A percentile compares a stretch with the other conserved stretches of the same genome.
phyloP scores from a whole-genome alignment of 2,888 invertebrate species.

The Agrochola macilenta region DNA sequence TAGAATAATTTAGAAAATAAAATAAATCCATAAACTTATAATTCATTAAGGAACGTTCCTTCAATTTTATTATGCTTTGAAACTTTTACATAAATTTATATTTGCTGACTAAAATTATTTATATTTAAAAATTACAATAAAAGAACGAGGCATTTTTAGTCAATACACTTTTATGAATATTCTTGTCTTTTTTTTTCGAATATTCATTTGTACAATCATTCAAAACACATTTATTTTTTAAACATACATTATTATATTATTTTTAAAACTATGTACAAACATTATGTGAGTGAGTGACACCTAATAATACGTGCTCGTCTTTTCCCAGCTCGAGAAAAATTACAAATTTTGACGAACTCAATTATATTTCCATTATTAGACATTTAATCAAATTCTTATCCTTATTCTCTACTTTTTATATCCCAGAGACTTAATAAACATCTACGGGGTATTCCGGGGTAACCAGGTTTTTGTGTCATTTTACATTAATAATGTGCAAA shows the following conservation, averaged over 20 bases:
- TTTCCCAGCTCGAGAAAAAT: slow-evolving; percentile 11
- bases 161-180: slow-evolving; percentile 47
- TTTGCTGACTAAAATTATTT: slow-evolving; percentile 31
- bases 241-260: slow-evolving; percentile 30
- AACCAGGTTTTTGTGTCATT: slow-evolving; percentile 19
- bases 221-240: slow-evolving; percentile 43
- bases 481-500: slow-evolving; percentile 16
- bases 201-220: slow-evolving; percentile 39
- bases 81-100: slow-evolving; percentile 42
- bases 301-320: slow-evolving; percentile 29
- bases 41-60: slow-evolving; percentile 51
- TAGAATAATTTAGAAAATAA: slow-evolving; percentile 53
- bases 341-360: slow-evolving; percentile 24
- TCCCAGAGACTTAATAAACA: slow-evolving; percentile 34
- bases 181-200: slow-evolving; percentile 3
- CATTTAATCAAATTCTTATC: slow-evolving; percentile 44
- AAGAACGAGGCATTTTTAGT: slow-evolving; percentile 64
- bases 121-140: slow-evolving; percentile 39
- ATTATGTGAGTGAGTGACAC: slow-evolving; percentile 3
- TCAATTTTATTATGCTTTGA: slow-evolving; percentile 60
- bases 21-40: slow-evolving; percentile 54
- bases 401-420: slow-evolving; percentile 48
- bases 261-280: slow-evolving; percentile 34
- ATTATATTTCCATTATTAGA: slow-evolving; percentile 21
- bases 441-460: slow-evolving; percentile 11